phyloP scores from a whole-genome alignment of 2,113 vertebrate genomes.

The Marmota monax region DNA sequence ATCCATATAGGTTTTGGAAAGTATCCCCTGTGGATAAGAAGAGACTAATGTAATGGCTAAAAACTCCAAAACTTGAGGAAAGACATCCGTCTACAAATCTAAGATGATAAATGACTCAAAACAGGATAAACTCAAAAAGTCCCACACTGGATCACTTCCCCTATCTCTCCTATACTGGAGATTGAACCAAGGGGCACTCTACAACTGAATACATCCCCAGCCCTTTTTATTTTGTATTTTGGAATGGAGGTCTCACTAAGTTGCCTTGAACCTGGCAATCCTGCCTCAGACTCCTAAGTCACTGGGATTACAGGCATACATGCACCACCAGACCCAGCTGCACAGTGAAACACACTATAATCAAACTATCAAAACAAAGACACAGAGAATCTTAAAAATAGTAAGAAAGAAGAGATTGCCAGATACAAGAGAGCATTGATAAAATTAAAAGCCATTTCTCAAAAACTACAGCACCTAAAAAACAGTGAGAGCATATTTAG shows the following conservation, averaged over 20 bases:
- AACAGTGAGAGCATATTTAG: neutral
- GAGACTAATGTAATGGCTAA: neutral
- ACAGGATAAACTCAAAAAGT: neutral
- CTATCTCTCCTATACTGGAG: no score
- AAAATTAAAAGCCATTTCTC: constrained; percentile 26
- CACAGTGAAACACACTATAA: neutral
- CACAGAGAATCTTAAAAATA: neutral
- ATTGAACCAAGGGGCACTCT: neutral
- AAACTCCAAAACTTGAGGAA: constrained; percentile 17
- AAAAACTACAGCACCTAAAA: neutral
- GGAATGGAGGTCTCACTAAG: neutral
- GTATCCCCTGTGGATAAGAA: neutral
- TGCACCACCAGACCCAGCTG: neutral
- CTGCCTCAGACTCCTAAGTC: neutral
- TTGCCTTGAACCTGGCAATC: neutral
- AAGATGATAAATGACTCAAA: constrained; percentile 22
- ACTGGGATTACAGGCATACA: neutral
- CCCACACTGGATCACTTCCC: neutral
- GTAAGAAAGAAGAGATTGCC: neutral
- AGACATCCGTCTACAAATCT: neutral
- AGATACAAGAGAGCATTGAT: neutral
- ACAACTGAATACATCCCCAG: neutral
- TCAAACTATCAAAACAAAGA: neutral
- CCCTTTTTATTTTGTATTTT: neutral
- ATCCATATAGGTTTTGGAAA: neutral